Evolutionary conservation across 1,140 invertebrate species (phyloP), one percentile per base, ranked within the genome.

Genomic region (Theocolax elegans): DNA sequence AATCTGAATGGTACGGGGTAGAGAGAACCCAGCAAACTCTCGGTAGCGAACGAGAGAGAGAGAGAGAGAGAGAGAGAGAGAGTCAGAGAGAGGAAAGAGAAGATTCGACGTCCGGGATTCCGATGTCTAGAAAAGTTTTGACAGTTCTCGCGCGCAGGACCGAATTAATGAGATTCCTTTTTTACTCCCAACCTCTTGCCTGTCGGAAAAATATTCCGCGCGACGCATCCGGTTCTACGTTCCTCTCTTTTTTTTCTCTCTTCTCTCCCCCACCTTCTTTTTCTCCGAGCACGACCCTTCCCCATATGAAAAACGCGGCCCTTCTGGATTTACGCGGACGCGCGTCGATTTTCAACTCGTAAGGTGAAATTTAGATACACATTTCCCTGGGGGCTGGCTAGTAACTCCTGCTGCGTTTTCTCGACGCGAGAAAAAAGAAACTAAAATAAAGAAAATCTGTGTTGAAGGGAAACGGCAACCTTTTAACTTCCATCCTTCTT

Each of bases 91-190:
- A 51, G 10, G 29, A 27, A 23, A 25, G 51, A 6, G 35, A 60
- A 40, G 35, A 62, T 63, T 49, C 68, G 69, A 71, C 29, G 13
- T 59, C 25, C 31, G 63, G 72, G 73, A 75, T 77, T 74, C 74
- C 74, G 66, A 76, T 74, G 74, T 76, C 75, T 74, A 65, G 73
- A 76, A 79, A 83, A 81, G 74, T 81, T 83, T 80, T 77, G 77
- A 80, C 75, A 73, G 59, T 72, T 56, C 51, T 71, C 38, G 49
- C 48, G 69, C 75, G 27, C 48, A 49, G 74, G 63, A 23, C 53
- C 63, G 77, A 81, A 83, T 82, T 83, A 83, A 81, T 82, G 78
- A 80, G 78, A 82, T 82, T 83, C 77, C 76, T 78, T 10, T 79
- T 80, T 75, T 76, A 72, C 53, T 59, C 65, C 15, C 48, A 21